These are phyloP conservation scores for Scopus umbretta DNA, from an alignment of 2,113 vertebrate genomes.

Conservation along the genomic window DNA sequence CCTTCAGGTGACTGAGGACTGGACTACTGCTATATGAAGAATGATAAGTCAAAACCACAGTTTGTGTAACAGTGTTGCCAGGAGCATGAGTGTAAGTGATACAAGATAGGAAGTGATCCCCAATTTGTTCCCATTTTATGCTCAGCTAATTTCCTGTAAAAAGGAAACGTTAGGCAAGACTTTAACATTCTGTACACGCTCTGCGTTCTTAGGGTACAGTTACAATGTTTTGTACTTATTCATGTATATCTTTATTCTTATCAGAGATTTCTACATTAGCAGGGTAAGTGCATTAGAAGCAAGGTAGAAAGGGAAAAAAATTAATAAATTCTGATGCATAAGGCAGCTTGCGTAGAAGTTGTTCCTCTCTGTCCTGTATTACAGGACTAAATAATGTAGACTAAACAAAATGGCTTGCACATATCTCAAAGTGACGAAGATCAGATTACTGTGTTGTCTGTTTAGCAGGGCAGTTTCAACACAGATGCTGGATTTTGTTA, in stretches of 20 bases:
- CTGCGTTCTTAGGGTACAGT: background rate
- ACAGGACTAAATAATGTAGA: background rate
- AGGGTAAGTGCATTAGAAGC: background rate
- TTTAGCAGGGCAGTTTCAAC: background rate
- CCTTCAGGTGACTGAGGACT: background rate
- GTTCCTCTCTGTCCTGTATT: background rate
- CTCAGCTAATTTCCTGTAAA: background rate
- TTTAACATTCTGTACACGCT: background rate
- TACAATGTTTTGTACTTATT: background rate
- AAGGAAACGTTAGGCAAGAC: background rate
- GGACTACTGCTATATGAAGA: background rate
- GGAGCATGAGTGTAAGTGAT: background rate
- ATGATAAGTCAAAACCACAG: background rate
- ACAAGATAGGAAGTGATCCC: background rate
- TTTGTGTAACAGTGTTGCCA: background rate
- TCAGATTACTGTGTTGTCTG: background rate
- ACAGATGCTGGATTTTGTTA: background rate
- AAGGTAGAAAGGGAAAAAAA: background rate
- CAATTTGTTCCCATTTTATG: constrained; percentile 2
- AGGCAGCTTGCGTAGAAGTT: background rate
- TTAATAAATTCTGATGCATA: background rate
- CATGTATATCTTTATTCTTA: background rate
- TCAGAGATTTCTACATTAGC: background rate
- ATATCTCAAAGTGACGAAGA: background rate
- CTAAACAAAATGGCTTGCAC: background rate